Percentiles rank a stretch among this genome's conserved stretches.
Conservation (phyloP, 2,113 vertebrate genomes). For the Lophura nycthemera region DNA sequence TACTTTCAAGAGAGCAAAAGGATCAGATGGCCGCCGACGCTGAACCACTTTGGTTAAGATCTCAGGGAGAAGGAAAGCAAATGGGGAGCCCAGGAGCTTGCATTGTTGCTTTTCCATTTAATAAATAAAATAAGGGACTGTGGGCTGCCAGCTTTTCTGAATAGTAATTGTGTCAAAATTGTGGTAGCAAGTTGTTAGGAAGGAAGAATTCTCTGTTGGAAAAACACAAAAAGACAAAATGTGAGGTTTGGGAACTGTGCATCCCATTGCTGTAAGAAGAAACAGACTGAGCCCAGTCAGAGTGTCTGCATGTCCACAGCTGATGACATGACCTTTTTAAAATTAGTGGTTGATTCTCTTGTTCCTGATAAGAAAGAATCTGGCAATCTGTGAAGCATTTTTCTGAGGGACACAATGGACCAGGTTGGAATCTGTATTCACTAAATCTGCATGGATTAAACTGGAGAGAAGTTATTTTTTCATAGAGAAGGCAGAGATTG, state of each 20-base stretch:
- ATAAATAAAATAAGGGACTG: neutral
- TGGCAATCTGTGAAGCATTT: constrained; percentile 46
- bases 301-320: neutral
- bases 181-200: neutral
- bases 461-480: constrained; percentile 51
- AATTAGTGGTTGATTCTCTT: constrained; percentile 7
- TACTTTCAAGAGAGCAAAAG: neutral
- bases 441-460: constrained; percentile 19
- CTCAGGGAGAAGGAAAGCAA: neutral
- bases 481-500: neutral
- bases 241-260: neutral
- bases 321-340: neutral
- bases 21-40: neutral
- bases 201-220: neutral
- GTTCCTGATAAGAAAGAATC: neutral
- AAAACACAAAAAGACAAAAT: neutral
- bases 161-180: neutral
- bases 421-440: constrained; percentile 46
- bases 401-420: constrained; percentile 51
- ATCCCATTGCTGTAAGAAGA: neutral
- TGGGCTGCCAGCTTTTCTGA: neutral
- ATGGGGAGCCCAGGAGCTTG: neutral
- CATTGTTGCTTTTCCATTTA: neutral
- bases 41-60: neutral
- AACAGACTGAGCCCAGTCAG: neutral